Conservation (phyloP, 1,140 invertebrate genomes). For the Macrosteles quadrilineatus region DNA sequence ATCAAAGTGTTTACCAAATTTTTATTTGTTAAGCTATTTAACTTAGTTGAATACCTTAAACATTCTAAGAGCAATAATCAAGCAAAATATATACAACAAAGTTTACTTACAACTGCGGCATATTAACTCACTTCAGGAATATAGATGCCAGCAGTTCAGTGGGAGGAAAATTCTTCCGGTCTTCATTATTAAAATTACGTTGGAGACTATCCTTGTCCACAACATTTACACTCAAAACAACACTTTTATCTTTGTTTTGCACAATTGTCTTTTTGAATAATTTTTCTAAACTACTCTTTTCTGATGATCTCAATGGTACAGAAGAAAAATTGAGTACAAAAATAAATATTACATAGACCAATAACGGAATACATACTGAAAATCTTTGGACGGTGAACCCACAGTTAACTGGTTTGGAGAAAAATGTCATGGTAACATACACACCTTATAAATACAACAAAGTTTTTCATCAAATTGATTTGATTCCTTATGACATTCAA, state of each 20-base stretch:
- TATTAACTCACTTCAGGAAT: conserved; percentile 22
- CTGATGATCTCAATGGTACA: conserved; percentile 10
- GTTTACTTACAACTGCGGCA: no score
- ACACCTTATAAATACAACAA: no score
- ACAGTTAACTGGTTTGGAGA: not conserved
- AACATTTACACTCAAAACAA: not conserved
- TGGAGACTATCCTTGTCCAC: not conserved
- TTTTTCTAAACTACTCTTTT: conserved; percentile 6
- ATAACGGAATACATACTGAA: conserved; percentile 7
- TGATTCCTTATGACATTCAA: no score
- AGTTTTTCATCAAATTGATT: no score
- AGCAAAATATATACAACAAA: no score
- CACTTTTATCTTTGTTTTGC: conserved; percentile 20
- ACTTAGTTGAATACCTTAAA: no score
- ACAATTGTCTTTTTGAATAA: not conserved
- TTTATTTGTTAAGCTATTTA: no score
- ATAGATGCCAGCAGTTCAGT: conserved; percentile 22
- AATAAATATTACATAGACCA: conserved; percentile 7
- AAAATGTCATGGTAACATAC: not conserved
- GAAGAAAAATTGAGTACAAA: not conserved
- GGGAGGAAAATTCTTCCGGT: not conserved
- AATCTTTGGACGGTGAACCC: not conserved
- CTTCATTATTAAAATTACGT: conserved; percentile 1
- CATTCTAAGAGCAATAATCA: no score
- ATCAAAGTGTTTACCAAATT: no score